Base-by-base conservation (phyloP, 2,113 vertebrate genomes). In the Amphiprion ocellaris region DNA sequence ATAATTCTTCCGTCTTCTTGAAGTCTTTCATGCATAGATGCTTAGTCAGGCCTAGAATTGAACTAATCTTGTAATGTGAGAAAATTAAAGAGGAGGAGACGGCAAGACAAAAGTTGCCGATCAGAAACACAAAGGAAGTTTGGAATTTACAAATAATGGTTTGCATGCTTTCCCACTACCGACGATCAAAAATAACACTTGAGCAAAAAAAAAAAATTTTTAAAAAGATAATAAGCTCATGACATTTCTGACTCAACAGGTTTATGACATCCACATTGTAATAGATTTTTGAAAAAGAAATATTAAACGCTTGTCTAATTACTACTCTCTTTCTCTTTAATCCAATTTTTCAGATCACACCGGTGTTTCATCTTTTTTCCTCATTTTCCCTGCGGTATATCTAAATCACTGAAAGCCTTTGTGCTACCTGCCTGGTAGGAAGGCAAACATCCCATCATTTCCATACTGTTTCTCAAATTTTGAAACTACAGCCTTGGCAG, bases 371-470 rank as follows among this genome's bases (percentile, higher is more conserved):
- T 65, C 62, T 76, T 55, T 49, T 53, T 30, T 79, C 41, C 49
- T 82, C 23, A 23, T 63, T 70, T 26, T 55, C 50, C 37, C 70
- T 6, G 30, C 19, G 4, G 55, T 80, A 55, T 54, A 33, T 68
- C 65, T 53, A 69, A 83, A 84, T 71, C 71, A 69, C 69, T 74
- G 46, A 66, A 72, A 86, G 72, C 65, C n/a, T 77, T 82, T 78
- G 74, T 80, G 61, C 54, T 69, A 69, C 52, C 59, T 74, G 74
- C 52, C n/a, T 54, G 56, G 24, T 47, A 39, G 73, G 69, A 84
- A 84, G 80, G 69, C 56, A 88, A 79, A 84, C 74, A 86, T 65
- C 26, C 44, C 44, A 54, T 72, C 16, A n/a, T 81, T 71, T 73
- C 49, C 16, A 60, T 79, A 67, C 56, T 60, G 67, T 85, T 83